A percentile compares a stretch with the other conserved stretches of the same genome.
Evolutionary conservation across 2,113 vertebrate genomes (phyloP).

Genomic region (Emberiza fucata): DNA sequence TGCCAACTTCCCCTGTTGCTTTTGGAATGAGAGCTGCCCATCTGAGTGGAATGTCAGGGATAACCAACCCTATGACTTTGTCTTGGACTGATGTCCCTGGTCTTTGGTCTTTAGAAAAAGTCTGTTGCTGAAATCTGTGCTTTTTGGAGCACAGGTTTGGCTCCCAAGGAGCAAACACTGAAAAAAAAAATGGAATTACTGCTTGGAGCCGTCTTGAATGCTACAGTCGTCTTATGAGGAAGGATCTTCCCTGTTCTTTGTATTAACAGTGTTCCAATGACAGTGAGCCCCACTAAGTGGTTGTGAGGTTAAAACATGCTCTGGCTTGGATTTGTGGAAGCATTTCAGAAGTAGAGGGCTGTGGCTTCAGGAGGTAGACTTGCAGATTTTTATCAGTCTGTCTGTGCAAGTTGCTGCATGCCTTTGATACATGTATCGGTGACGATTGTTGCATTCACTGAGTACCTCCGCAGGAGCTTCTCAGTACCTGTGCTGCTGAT

Average conservation of each 20-base stretch:
- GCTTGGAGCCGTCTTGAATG: not conserved
- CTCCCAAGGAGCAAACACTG: not conserved
- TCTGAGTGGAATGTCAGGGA: not conserved
- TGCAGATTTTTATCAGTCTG: not conserved
- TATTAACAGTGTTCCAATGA: not conserved
- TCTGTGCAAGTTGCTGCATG: not conserved
- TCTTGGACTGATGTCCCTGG: not conserved
- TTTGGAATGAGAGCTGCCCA: not conserved
- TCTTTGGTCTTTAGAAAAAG: not conserved
- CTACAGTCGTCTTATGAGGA: not conserved
- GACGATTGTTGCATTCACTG: not conserved
- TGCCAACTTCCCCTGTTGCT: not conserved
- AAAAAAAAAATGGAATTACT: not conserved
- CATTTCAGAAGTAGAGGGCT: not conserved
- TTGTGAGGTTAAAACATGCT: not conserved
- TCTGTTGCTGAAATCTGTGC: not conserved
- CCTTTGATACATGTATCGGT: not conserved
- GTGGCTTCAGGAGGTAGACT: not conserved
- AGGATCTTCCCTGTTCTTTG: not conserved
- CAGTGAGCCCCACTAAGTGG: not conserved
- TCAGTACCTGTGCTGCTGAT: not conserved
- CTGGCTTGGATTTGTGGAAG: not conserved
- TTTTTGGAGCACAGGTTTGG: not conserved
- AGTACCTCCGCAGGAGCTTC: not conserved
- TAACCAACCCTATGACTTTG: not conserved